These are phyloP conservation scores for Rhinoderma darwinii DNA, from an alignment of 2,113 vertebrate genomes.

Conservation along the genomic window DNA sequence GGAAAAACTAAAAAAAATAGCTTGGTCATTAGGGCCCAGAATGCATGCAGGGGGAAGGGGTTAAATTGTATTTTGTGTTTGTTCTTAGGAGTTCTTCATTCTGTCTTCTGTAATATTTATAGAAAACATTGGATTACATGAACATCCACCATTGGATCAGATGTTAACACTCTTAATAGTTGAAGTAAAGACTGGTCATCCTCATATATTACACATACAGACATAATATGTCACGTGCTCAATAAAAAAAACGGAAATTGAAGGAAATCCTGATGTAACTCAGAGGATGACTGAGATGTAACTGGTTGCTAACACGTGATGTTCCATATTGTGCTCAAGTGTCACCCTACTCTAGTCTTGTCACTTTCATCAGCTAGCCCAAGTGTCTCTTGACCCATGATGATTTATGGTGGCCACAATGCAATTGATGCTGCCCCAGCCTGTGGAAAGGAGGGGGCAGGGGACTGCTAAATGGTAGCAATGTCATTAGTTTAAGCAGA, in stretches of 20 bases:
- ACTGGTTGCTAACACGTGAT: conserved; percentile 61
- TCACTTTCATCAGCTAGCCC: conserved; percentile 63
- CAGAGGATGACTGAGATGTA: conserved; percentile 15
- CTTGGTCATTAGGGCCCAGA: no score
- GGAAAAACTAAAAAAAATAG: no score
- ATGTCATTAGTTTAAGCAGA: conserved; percentile 86
- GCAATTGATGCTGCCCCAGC: conserved; percentile 80
- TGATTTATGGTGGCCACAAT: conserved; percentile 82
- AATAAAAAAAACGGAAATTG: neutral
- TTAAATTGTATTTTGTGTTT: neutral
- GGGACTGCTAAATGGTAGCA: conserved; percentile 82
- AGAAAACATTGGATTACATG: neutral
- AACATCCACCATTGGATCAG: neutral
- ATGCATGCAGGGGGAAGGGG: no score
- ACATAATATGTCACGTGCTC: neutral
- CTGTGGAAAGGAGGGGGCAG: conserved; percentile 73
- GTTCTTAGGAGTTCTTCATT: neutral
- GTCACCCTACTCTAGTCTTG: conserved; percentile 63
- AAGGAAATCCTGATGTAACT: neutral
- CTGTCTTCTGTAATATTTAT: neutral
- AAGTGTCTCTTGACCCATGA: conserved; percentile 52
- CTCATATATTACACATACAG: neutral
- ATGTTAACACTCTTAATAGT: neutral
- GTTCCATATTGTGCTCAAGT: conserved; percentile 58
- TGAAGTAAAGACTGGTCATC: neutral